phyloP scores from a whole-genome alignment of 2,888 invertebrate genomes.

The Ecliptopera silaceata region DNA sequence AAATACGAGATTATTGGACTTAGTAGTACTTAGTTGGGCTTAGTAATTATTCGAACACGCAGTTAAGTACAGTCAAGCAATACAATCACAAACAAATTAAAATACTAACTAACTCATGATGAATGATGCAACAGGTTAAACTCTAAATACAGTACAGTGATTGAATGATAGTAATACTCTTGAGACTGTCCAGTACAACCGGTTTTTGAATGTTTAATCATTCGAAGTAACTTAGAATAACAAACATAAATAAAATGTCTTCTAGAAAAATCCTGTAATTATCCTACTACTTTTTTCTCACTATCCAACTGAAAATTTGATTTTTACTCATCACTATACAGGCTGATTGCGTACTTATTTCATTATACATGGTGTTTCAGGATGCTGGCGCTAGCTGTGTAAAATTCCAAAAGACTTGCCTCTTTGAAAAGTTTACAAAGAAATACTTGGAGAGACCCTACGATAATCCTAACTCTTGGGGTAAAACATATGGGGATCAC shows the following conservation, averaged over 20 bases:
- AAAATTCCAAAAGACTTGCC: slow-evolving; percentile 92
- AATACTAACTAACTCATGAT: not conserved
- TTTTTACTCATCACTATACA: no score
- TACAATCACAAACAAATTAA: not conserved
- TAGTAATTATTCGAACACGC: no score
- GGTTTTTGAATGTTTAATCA: no score
- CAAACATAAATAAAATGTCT: no score
- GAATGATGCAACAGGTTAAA: slow-evolving; percentile 17
- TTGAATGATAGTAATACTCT: not conserved
- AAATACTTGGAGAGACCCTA: slow-evolving; percentile 86
- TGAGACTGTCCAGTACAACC: no score
- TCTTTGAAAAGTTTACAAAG: slow-evolving; percentile 88
- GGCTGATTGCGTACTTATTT: not conserved
- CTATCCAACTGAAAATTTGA: no score
- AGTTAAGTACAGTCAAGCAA: not conserved
- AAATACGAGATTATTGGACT: no score
- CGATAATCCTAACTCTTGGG: slow-evolving; percentile 87
- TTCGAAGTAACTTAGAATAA: no score
- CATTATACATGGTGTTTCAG: slow-evolving; percentile 61
- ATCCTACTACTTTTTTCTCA: no score
- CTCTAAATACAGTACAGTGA: not conserved
- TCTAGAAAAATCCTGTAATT: no score
- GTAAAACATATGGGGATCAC: slow-evolving; percentile 90
- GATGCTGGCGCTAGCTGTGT: slow-evolving; percentile 90
- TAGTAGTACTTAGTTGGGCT: no score